Percentiles rank a stretch among this genome's conserved stretches.
Evolutionary conservation across 2,113 vertebrate genomes (phyloP).

Genomic region (Hystrix cristata): DNA sequence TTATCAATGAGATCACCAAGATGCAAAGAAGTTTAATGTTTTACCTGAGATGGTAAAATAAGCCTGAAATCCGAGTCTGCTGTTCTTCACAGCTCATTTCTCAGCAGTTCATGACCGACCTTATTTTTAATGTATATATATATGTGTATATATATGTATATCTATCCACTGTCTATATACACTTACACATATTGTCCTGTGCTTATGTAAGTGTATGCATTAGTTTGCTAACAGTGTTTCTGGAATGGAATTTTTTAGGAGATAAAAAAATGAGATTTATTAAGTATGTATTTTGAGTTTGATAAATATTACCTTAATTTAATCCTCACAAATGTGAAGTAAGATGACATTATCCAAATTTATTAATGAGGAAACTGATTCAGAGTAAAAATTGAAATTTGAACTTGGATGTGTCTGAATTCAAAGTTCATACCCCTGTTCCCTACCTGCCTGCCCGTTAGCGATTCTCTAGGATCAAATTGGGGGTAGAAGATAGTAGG

Average conservation of each 20-base stretch:
- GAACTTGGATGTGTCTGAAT: neutral
- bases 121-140: neutral
- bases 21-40: neutral
- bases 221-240: constrained; percentile 9
- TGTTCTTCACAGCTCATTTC: neutral
- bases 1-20: neutral
- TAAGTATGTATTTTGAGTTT: neutral
- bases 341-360: constrained; percentile 10
- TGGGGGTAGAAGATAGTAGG: neutral
- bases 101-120: neutral
- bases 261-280: constrained; percentile 27
- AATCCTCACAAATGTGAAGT: neutral
- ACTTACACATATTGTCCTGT: neutral
- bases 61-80: neutral
- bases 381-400: neutral
- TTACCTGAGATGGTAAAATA: neutral
- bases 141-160: neutral
- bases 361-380: neutral
- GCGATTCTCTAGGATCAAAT: neutral
- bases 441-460: neutral
- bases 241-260: constrained; percentile 5
- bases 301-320: neutral
- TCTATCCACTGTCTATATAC: neutral
- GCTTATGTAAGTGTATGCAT: neutral
- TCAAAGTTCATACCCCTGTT: neutral